Evolutionary conservation across 2,888 invertebrate genomes (phyloP).

Genomic region (Cerastis rubricosa): DNA sequence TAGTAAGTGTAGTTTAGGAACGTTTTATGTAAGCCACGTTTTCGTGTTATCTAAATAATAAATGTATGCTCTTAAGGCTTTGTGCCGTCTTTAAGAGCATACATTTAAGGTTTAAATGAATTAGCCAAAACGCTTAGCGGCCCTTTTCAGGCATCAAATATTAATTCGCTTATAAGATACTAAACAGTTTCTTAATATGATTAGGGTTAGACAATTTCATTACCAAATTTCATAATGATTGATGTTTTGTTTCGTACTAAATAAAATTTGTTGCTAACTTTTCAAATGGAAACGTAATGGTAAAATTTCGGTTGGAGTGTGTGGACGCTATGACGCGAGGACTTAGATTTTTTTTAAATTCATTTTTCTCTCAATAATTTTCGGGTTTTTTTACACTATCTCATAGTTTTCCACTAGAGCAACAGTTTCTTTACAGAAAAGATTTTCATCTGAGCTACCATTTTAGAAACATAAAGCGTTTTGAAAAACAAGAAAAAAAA

Average conservation of each 20-base stretch:
- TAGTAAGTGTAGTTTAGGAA: slow-evolving; percentile 21
- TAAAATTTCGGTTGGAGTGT: too few relatives aligned
- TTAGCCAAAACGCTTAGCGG: slow-evolving; percentile 24
- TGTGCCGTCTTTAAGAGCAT: slow-evolving; percentile 14
- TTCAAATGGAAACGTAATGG: neutral
- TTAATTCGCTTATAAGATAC: slow-evolving; percentile 1
- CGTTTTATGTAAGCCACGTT: slow-evolving; percentile 20
- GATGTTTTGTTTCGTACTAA: neutral
- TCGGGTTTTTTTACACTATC: too few relatives aligned
- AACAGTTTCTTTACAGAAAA: too few relatives aligned
- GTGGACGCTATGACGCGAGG: too few relatives aligned
- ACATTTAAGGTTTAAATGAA: slow-evolving; percentile 24
- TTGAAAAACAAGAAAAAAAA: too few relatives aligned
- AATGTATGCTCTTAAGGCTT: slow-evolving; percentile 37
- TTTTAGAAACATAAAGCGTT: too few relatives aligned
- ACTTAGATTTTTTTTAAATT: too few relatives aligned
- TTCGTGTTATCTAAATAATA: slow-evolving; percentile 38
- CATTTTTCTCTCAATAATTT: too few relatives aligned
- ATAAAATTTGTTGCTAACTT: too few relatives aligned
- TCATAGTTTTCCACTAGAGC: too few relatives aligned
- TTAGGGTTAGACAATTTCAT: neutral
- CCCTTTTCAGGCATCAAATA: slow-evolving; percentile 26
- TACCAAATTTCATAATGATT: neutral
- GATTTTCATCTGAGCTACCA: too few relatives aligned
- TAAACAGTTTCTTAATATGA: neutral